Base-by-base conservation (phyloP, 2,888 invertebrate species). In the Ashinkailepas kermadecensis region DNA sequence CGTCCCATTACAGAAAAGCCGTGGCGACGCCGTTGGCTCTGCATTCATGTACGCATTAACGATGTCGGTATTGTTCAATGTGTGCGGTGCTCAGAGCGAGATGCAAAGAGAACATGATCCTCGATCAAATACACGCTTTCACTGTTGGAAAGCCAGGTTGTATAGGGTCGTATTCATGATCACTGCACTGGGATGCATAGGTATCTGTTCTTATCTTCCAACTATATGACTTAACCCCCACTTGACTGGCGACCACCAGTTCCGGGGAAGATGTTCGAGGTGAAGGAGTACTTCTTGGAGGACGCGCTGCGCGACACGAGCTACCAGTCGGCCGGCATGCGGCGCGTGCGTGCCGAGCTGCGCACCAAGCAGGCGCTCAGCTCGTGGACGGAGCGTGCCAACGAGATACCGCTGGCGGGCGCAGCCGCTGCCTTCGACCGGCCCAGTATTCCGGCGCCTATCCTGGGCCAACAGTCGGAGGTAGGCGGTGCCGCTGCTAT, bases 281-380 rank as follows among this genome's bases (percentile, higher is more conserved):
- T 96, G 0, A 91, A 93, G 84, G 90, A 92, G 54, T 92, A 90
- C 86, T 95, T 92, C 86, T 88, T 97, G 56, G 96, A 96, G 86
- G 94, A 96, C 85, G 90, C 96, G 62, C 89, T 97, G 13, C 78
- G 78, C 21, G 78, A 78, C 21, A 78, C 78, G 57, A n/a, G 57
- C 21, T 78, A 21, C 78, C 4, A 12, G 21, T 57, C 78, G 78
- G 21, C 54, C 12, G 78, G 7, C 9, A 78, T 78, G 78, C 4
- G 11, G 21, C 78, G 78, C 56, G 78, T n/a, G n/a, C 56, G 57
- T 6, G 78, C 78, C 56, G 54, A 54, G 10, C 78, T 78, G 54
- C 56, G 78, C 57, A 57, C 56, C 56, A 21, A n/a, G 56, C 56
- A 56, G 57, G 56, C 57, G 78, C 54, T 57, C 56, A 57, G n/a